Conservation (phyloP, 64 coral and sea anemone genomes). For the Montipora sp. region DNA sequence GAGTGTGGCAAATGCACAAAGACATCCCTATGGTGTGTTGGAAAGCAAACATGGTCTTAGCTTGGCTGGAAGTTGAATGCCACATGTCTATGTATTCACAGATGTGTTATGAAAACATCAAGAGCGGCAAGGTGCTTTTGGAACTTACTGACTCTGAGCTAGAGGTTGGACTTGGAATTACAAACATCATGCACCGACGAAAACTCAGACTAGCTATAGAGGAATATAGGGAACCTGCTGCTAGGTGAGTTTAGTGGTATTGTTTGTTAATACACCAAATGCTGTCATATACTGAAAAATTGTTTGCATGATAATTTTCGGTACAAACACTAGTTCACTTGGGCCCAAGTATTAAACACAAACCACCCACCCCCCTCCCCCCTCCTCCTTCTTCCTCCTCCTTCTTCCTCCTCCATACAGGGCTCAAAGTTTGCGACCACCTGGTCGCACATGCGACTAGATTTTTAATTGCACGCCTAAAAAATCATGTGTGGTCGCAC, state of each 20-base stretch:
- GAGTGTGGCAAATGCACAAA: constrained; percentile 75
- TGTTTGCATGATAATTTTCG: no score
- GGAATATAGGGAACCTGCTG: constrained; percentile 73
- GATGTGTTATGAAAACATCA: constrained; percentile 78
- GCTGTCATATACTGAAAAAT: no score
- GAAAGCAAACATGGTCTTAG: constrained; percentile 87
- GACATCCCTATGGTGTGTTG: constrained; percentile 75
- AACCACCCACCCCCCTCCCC: no score
- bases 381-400: no score
- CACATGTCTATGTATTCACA: constrained; percentile 85
- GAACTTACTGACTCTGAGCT: constrained; percentile 79
- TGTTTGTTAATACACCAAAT: background rate
- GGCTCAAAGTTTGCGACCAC: no score
- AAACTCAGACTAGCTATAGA: constrained; percentile 86
- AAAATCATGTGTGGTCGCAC: no score
- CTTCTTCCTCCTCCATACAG: no score
- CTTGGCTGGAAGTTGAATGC: constrained; percentile 82
- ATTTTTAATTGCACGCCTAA: no score
- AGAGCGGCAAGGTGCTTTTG: constrained; percentile 74
- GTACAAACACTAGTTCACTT: no score
- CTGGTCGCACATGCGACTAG: no score
- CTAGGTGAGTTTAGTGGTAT: constrained; percentile 54
- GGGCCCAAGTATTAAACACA: no score
- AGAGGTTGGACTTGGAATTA: constrained; percentile 60
- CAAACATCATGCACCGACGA: constrained; percentile 69